Evolutionary conservation across 2,797 vertebrate genomes (phyloP).

Genomic region (Pachyuromys duprasi): DNA sequence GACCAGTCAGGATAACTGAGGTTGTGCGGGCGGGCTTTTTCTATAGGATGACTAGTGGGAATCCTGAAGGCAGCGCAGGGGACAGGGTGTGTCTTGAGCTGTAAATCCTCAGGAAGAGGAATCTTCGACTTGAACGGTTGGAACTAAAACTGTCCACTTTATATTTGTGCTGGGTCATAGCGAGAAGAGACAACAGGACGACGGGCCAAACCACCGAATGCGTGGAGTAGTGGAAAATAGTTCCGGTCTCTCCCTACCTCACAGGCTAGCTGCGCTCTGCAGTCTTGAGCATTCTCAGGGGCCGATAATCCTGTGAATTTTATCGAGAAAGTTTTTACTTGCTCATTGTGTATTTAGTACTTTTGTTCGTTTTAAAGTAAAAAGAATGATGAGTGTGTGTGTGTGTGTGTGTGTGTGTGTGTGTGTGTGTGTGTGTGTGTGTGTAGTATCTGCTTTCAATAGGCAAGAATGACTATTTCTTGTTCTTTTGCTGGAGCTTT

Average conservation of each 20-base stretch:
- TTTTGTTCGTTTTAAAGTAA: not conserved
- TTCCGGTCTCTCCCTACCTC: not conserved
- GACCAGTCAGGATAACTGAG: slow-evolving; percentile 69
- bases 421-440: not conserved
- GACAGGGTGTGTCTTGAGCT: not conserved
- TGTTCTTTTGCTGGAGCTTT: slow-evolving; percentile 10
- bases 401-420: not conserved
- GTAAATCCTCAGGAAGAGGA: slow-evolving; percentile 52
- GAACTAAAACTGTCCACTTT: slow-evolving; percentile 34
- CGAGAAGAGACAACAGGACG: not conserved
- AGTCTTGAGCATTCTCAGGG: slow-evolving; percentile 12
- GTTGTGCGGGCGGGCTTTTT: slow-evolving; percentile 58
- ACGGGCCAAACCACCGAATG: not conserved
- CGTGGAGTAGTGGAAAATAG: not conserved
- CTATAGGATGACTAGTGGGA: slow-evolving; percentile 39
- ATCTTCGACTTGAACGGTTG: slow-evolving; percentile 7
- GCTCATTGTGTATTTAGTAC: not conserved
- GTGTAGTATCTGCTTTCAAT: slow-evolving; percentile 10
- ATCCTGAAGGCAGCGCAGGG: not conserved
- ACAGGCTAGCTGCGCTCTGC: not conserved
- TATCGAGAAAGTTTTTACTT: slow-evolving; percentile 47
- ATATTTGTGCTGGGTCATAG: not conserved
- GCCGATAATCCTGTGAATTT: slow-evolving; percentile 33
- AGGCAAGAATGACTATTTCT: slow-evolving; percentile 30
- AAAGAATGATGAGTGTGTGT: not conserved